These are phyloP conservation scores for Tryphoninae sp. DNA, from an alignment of 2,888 invertebrate genomes.

Conservation along the genomic window DNA sequence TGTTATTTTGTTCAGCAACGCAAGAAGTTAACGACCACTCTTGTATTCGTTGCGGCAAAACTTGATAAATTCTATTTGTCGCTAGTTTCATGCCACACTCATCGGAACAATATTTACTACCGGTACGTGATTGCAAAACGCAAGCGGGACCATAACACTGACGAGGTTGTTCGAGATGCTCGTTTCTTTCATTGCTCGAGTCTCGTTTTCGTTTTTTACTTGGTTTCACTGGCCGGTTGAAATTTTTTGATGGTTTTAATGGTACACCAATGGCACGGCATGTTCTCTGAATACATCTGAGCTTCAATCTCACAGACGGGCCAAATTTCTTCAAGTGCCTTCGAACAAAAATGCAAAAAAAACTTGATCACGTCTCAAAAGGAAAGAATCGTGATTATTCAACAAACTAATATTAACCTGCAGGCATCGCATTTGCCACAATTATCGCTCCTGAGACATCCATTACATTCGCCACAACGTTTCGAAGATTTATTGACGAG, in stretches of 20 bases:
- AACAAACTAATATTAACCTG: slow-evolving; percentile 78
- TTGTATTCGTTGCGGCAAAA: slow-evolving; percentile 93
- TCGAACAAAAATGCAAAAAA: slow-evolving; percentile 37
- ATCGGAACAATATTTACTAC: slow-evolving; percentile 96
- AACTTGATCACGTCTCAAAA: neutral
- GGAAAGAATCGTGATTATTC: neutral
- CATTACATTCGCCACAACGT: slow-evolving; percentile 89
- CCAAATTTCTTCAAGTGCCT: slow-evolving; percentile 84
- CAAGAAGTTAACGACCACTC: slow-evolving; percentile 96
- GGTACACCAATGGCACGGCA: slow-evolving; percentile 81
- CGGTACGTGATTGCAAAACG: slow-evolving; percentile 87
- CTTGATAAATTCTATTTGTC: slow-evolving; percentile 91
- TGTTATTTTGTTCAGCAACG: slow-evolving; percentile 92
- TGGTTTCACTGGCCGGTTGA: slow-evolving; percentile 76
- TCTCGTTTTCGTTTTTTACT: slow-evolving; percentile 77
- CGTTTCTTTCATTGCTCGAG: slow-evolving; percentile 78
- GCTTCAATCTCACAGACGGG: slow-evolving; percentile 82
- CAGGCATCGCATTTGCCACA: slow-evolving; percentile 88
- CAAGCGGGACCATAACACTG: slow-evolving; percentile 98
- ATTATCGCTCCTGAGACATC: slow-evolving; percentile 87
- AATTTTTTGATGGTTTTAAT: slow-evolving; percentile 76
- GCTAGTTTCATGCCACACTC: slow-evolving; percentile 95
- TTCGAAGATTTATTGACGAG: slow-evolving; percentile 79
- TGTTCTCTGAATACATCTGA: slow-evolving; percentile 83
- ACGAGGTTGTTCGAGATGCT: slow-evolving; percentile 82